Base-by-base conservation (phyloP, 2,113 vertebrate species). In the Rhabdornis inornatus region DNA sequence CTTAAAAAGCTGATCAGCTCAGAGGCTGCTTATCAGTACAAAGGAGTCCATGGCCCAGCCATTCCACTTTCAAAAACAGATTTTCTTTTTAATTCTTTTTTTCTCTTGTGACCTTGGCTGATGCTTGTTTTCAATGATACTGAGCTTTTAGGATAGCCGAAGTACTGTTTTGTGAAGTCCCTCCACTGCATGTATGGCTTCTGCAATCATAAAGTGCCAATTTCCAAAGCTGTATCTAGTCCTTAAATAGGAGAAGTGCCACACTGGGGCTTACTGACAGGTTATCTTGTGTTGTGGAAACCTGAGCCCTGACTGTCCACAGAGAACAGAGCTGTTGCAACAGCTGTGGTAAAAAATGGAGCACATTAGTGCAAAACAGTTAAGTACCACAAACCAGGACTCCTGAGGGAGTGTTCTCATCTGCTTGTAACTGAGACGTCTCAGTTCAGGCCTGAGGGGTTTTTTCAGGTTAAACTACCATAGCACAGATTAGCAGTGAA, bases 401-500 rank as follows among this genome's bases (percentile, higher is more conserved):
- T 93, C 94, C 90, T 63, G 76, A 86, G 92, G 68, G 94, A 96
- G 13, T 6, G 45, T 50, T 92, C 78, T 81, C 66, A 74, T 81
- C 76, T 59, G 64, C 49, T 15, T 52, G 57, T 77, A 90, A 94
- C 78, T 92, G 88, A 92, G 83, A 93, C 13, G 50, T 77, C 76
- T 86, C 66, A 44, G 27, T 40, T 90, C 70, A 59, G 63, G 63
- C 31, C 52, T 85, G 87, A 92, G 79, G 60, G 1, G 0, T 79
- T 96, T 92, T 85, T 83, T 61, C 76, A 84, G 60, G 70, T 89
- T 91, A 89, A 89, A 83, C 45, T 92, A 78, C 71, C 45, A 89
- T n/a, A 72, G 72, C 55, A 87, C 5, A 3, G 57, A 94, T 83
- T 45, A 89, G 68, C 33, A 53, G 63, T 60, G 44, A 64, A 68